A percentile compares a stretch with the other conserved stretches of the same genome.
Evolutionary conservation across 2,113 vertebrate genomes (phyloP).

Genomic region (Callithrix jacchus): DNA sequence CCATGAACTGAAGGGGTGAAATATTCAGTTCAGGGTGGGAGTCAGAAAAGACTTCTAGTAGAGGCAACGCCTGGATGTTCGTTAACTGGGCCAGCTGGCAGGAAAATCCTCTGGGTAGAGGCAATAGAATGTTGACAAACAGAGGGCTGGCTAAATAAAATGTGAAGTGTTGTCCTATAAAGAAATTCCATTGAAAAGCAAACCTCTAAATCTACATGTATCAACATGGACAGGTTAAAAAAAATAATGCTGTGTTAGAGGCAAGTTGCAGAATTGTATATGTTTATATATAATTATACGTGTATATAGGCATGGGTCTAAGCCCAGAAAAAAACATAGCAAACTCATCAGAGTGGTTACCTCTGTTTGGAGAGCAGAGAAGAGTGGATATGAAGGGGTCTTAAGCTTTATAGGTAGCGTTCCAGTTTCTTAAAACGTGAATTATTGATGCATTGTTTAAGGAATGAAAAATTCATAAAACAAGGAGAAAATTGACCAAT

Average conservation of each 20-base stretch:
- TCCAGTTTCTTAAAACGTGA: conserved; percentile 21
- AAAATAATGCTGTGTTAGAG: neutral
- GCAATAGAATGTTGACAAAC: neutral
- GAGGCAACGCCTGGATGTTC: neutral
- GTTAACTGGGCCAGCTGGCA: neutral
- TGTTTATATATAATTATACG: neutral
- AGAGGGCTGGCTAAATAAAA: neutral
- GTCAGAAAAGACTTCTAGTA: neutral
- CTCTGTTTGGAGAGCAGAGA: neutral
- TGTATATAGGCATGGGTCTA: neutral
- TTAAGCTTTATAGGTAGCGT: neutral
- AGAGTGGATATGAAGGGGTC: neutral
- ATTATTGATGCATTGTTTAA: neutral
- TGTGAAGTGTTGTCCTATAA: neutral
- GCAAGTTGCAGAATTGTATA: neutral
- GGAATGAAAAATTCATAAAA: neutral
- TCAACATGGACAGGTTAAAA: neutral
- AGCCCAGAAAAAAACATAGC: neutral
- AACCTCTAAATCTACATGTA: neutral
- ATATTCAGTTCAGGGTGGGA: neutral
- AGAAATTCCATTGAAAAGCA: neutral
- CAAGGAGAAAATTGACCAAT: neutral
- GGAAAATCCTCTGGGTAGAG: neutral
- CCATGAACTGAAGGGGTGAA: neutral
- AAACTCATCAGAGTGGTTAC: neutral